Percentiles rank a stretch among this genome's conserved stretches.
Evolutionary conservation across 2,797 vertebrate species (phyloP).

Genomic region (Euthynnus affinis): DNA sequence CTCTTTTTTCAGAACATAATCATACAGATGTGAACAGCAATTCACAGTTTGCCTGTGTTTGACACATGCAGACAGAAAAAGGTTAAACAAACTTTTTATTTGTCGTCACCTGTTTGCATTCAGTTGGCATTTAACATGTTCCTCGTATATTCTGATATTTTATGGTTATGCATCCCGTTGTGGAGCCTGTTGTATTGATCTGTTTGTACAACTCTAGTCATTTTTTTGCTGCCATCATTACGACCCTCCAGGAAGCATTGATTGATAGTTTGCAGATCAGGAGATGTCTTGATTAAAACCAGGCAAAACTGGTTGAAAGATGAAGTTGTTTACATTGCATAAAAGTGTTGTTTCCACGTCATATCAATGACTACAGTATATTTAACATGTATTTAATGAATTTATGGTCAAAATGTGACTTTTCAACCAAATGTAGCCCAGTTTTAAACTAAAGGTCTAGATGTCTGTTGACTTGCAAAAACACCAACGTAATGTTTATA

Average conservation of each 20-base stretch:
- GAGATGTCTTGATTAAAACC: not conserved
- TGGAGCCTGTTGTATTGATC: constrained; percentile 17
- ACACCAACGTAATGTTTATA: too few species aligned
- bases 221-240: not conserved
- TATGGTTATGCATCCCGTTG: not conserved
- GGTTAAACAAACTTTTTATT: not conserved
- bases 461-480: not conserved
- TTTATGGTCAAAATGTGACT: too few species aligned
- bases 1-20: not conserved
- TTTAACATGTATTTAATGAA: not conserved
- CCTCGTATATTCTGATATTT: not conserved
- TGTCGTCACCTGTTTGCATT: not conserved
- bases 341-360: not conserved
- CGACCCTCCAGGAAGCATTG: not conserved
- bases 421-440: too few species aligned
- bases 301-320: not conserved
- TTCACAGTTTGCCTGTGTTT: not conserved
- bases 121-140: not conserved
- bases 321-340: not conserved
- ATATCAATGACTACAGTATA: not conserved
- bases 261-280: constrained; percentile 1
- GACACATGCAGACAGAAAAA: not conserved
- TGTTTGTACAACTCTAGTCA: not conserved
- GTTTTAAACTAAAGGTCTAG: not conserved
- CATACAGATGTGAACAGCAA: not conserved